A percentile compares a stretch with the other conserved stretches of the same genome.
Evolutionary conservation across 2,888 invertebrate genomes (phyloP).

Genomic region (Dryobotodes eremita): DNA sequence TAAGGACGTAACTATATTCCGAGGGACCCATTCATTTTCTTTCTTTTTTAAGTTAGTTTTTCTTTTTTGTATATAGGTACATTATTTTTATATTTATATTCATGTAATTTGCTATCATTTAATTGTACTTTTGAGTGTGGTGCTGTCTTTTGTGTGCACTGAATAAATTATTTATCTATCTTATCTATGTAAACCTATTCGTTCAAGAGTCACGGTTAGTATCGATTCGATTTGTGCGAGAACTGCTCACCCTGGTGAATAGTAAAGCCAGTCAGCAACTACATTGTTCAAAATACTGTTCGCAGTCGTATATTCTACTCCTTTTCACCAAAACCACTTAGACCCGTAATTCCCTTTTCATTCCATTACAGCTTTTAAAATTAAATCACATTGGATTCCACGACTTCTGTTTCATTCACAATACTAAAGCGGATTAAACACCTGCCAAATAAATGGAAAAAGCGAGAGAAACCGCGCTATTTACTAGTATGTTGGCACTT

Average conservation of each 20-base stretch:
- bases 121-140: too few species aligned
- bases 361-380: conserved; percentile 44
- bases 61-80: too few species aligned
- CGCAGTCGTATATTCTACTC: background rate
- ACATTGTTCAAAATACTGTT: background rate
- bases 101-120: too few species aligned
- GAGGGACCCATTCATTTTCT: background rate
- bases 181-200: background rate
- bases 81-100: too few species aligned
- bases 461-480: conserved; percentile 33
- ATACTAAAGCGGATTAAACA: conserved; percentile 59
- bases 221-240: background rate
- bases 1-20: background rate
- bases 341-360: conserved; percentile 26
- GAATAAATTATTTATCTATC: too few species aligned
- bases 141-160: too few species aligned
- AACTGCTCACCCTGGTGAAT: background rate
- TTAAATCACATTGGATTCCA: conserved; percentile 38
- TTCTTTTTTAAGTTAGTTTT: too few species aligned
- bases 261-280: background rate
- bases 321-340: conserved; percentile 24
- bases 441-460: conserved; percentile 59
- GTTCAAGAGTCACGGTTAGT: background rate
- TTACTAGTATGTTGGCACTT: conserved; percentile 50
- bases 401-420: conserved; percentile 39